phyloP scores from a whole-genome alignment of 2,888 invertebrate species.

The Druceiella hillmani region DNA sequence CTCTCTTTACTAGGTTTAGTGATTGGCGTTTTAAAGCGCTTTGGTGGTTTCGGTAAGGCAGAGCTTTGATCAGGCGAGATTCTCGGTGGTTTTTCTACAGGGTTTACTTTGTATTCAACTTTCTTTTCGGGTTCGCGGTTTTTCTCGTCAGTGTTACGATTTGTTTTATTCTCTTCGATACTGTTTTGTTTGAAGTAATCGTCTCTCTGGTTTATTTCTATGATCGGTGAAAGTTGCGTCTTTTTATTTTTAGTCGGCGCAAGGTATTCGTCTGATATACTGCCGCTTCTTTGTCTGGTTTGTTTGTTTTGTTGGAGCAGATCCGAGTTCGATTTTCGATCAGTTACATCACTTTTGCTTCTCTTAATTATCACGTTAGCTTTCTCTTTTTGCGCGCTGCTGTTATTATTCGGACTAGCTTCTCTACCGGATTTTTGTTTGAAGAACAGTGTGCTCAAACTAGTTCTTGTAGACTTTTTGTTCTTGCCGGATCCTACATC shows the following conservation, averaged over 20 bases:
- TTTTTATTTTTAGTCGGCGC: conserved; percentile 54
- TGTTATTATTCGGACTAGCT: conserved; percentile 46
- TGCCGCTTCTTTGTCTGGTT: conserved; percentile 54
- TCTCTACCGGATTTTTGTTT: conserved; percentile 54
- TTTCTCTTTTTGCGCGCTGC: conserved; percentile 40
- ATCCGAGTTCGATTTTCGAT: conserved; percentile 51
- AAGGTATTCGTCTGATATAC: conserved; percentile 55
- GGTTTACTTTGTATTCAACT: conserved; percentile 41
- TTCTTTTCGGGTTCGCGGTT: conserved; percentile 31
- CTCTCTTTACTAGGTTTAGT: conserved; percentile 15
- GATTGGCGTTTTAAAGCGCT: conserved; percentile 32
- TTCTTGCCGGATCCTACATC: conserved; percentile 46
- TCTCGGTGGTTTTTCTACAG: conserved; percentile 44
- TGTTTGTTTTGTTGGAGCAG: conserved; percentile 40
- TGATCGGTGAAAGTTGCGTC: conserved; percentile 72
- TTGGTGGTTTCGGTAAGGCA: conserved; percentile 41
- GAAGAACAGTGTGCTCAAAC: conserved; percentile 63
- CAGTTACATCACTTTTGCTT: conserved; percentile 62
- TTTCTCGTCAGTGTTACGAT: conserved; percentile 29
- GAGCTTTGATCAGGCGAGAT: conserved; percentile 35
- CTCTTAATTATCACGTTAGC: conserved; percentile 46
- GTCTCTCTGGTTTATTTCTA: conserved; percentile 67
- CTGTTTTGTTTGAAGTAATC: conserved; percentile 57
- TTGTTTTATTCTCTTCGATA: conserved; percentile 37
- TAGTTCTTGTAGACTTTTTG: conserved; percentile 50